Evolutionary conservation across 2,888 invertebrate genomes (phyloP).

Genomic region (Colletes collaris): DNA sequence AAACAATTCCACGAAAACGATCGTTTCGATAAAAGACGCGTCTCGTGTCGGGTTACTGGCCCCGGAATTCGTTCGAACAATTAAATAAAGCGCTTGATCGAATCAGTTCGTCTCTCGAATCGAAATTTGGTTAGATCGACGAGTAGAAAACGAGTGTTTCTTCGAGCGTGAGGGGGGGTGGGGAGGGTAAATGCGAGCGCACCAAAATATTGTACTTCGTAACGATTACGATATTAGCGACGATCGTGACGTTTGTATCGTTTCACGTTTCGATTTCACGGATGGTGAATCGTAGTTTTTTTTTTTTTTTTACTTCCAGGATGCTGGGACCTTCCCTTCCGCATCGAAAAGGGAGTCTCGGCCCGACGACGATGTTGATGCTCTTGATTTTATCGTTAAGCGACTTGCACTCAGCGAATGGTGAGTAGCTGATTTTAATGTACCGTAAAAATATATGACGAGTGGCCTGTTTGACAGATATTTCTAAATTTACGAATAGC

Average conservation of each 20-base stretch:
- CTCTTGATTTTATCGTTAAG: slow-evolving; percentile 72
- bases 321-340: slow-evolving; percentile 76
- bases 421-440: slow-evolving; percentile 69
- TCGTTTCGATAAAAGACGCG: no score
- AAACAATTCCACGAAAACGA: neutral
- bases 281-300: slow-evolving; percentile 40
- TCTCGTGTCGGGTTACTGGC: neutral
- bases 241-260: neutral
- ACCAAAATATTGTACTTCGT: neutral
- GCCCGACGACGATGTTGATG: slow-evolving; percentile 73
- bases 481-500: no score
- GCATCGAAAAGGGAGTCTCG: slow-evolving; percentile 76
- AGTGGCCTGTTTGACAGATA: no score
- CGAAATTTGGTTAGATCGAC: neutral
- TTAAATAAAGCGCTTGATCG: neutral
- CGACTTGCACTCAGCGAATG: slow-evolving; percentile 76
- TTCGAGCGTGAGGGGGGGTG: neutral
- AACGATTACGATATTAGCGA: neutral
- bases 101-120: no score
- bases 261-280: neutral
- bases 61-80: neutral
- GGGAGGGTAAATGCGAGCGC: neutral
- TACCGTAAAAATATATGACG: no score
- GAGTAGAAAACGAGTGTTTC: neutral
- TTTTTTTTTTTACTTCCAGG: slow-evolving; percentile 68